phyloP scores from a whole-genome alignment of 64 coral and sea anemone genomes.

The Stichodactyla helianthus region DNA sequence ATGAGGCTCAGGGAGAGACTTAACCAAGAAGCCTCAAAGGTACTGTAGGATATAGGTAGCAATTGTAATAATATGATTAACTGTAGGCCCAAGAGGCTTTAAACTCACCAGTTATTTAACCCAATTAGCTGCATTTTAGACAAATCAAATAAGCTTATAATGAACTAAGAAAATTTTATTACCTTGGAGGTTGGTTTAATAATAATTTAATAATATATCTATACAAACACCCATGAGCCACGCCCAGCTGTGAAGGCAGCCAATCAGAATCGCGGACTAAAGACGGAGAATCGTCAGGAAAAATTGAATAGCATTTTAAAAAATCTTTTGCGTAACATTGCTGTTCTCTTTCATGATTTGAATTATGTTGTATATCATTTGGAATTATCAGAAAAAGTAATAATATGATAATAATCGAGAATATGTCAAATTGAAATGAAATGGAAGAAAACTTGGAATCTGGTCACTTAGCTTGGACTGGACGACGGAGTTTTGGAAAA shows the following conservation, averaged over 20 bases:
- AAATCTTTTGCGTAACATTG: background rate
- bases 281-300: background rate
- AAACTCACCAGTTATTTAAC: background rate
- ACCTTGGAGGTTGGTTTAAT: background rate
- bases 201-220: background rate
- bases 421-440: background rate
- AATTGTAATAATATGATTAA: background rate
- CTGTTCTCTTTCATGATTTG: background rate
- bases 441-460: background rate
- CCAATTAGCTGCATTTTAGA: conserved; percentile 1
- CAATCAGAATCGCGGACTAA: background rate
- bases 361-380: conserved; percentile 12
- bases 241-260: background rate
- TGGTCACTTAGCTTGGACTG: background rate
- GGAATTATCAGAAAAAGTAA: background rate
- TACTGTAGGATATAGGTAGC: background rate
- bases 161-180: conserved; percentile 5
- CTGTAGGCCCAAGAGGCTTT: background rate
- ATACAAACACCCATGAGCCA: background rate
- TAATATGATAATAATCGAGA: background rate
- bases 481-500: background rate
- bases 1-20: background rate
- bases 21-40: background rate
- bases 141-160: background rate
- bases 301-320: background rate